Base-by-base conservation (phyloP, 2,113 vertebrate genomes). In the Naja naja region DNA sequence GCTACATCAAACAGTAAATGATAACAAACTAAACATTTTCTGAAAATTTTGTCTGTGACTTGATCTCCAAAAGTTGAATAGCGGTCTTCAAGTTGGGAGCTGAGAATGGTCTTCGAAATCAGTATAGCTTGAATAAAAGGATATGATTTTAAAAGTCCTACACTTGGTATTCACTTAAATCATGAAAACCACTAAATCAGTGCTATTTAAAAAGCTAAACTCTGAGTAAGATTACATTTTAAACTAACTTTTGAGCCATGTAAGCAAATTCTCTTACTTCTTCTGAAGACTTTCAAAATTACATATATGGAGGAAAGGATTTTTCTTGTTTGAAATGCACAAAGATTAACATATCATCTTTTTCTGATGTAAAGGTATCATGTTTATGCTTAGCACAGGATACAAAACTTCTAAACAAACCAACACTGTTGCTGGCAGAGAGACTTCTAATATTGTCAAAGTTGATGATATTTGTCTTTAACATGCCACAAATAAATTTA, bases 241-340 rank as follows among this genome's bases (percentile, higher is more conserved):
- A 60, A 87, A 39, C 8, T 93, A 23, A 23, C 45, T 90, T 93
- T 86, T 43, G 74, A 30, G 4, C 60, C 86, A 12, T 53, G 23
- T 27, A 39, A 90, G 54, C 6, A 34, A 85, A 85, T 52, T 27
- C 6, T 85, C 49, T 90, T 58, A 56, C 11, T 90, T 86, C 16
- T 69, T 81, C 27, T 12, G 87, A 81, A 55, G 64, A 25, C 34
- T 92, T 89, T 87, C 8, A 55, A 69, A 85, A 81, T 64, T 34
- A n/a, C 30, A 10, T 58, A 34, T 5, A 43, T 11, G 16, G 9
- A 39, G 60, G 87, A 23, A 87, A 47, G 5, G 7, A 30, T 52
- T 64, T 23, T 49, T 94, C 95, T 95, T 95, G 94, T 95, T 95
- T 96, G 95, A 95, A 96, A 96, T 96, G 94, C 94, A 93, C 95